A percentile compares a stretch with the other conserved stretches of the same genome.
These are phyloP conservation scores for Pseudonaja textilis DNA, from an alignment of 2,113 vertebrate genomes.

Conservation along the genomic window DNA sequence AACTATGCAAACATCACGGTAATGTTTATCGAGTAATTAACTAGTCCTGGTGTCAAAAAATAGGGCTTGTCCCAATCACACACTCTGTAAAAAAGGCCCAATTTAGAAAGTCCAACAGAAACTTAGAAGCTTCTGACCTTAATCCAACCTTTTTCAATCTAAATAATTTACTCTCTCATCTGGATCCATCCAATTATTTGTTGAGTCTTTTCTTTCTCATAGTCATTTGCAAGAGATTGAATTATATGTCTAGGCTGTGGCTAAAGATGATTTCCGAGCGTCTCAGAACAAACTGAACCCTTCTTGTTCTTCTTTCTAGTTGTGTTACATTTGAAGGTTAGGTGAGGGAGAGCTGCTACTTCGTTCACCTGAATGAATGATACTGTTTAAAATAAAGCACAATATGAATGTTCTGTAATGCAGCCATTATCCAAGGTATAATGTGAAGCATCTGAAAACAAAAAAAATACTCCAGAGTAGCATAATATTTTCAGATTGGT, in stretches of 20 bases:
- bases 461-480: background rate
- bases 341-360: background rate
- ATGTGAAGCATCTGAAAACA: background rate
- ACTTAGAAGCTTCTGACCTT: background rate
- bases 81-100: background rate
- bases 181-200: background rate
- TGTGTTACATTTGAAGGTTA: background rate
- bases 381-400: background rate
- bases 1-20: background rate
- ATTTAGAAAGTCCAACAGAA: background rate
- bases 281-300: background rate
- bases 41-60: background rate
- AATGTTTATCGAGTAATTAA: background rate
- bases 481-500: background rate
- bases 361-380: background rate
- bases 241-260: background rate
- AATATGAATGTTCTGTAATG: slow-evolving; percentile 20
- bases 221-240: background rate
- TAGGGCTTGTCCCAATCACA: background rate
- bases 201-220: background rate
- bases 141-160: background rate
- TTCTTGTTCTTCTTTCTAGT: background rate
- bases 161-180: background rate
- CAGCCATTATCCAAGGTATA: background rate
- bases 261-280: background rate